Evolutionary conservation across 2,888 invertebrate genomes (phyloP).

Genomic region (Metacarcinus magister): DNA sequence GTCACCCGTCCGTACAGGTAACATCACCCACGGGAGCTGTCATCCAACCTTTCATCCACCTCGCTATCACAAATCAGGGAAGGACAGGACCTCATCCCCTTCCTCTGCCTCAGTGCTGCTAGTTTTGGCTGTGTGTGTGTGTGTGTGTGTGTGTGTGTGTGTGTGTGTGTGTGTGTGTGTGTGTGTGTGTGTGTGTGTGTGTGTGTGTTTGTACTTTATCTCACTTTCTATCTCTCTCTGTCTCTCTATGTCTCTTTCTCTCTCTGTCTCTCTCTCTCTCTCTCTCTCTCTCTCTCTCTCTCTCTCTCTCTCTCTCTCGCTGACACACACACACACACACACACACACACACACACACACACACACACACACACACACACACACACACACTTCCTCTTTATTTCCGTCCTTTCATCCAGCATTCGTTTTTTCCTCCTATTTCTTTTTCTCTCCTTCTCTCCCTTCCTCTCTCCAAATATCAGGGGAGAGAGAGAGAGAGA

Average conservation of each 20-base stretch:
- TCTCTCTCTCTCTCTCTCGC: neutral
- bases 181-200: no score
- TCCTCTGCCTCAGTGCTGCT: neutral
- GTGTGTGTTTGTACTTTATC: neutral
- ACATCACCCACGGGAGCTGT: neutral
- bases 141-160: no score
- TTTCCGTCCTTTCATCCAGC: slow-evolving; percentile 15
- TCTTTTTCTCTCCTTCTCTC: neutral
- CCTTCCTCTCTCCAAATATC: neutral
- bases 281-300: neutral
- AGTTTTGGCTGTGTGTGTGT: no score
- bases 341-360: slow-evolving; percentile 17
- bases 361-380: slow-evolving; percentile 30
- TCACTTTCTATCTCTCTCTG: neutral
- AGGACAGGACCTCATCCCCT: neutral
- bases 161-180: no score
- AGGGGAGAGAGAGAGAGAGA: no score
- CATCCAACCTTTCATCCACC: neutral
- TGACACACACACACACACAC: neutral
- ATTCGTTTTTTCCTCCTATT: neutral
- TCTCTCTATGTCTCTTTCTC: neutral
- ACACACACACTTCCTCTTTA: slow-evolving; percentile 34
- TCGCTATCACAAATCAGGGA: neutral
- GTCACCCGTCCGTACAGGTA: neutral
- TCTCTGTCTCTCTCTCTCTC: neutral